Evolutionary conservation across 2,888 invertebrate species (phyloP).

Genomic region (Campoplex nolae): DNA sequence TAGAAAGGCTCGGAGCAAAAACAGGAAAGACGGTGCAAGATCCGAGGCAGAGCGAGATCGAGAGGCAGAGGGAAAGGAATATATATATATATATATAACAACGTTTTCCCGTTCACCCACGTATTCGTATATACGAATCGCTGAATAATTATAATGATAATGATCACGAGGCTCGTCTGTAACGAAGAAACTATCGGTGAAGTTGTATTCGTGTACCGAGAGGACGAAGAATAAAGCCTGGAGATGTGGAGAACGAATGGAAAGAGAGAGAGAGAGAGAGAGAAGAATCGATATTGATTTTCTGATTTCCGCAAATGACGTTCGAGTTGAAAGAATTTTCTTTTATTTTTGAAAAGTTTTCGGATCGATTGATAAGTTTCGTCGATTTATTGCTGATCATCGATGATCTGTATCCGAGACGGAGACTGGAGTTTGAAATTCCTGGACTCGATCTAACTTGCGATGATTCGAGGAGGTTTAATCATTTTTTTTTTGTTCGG

Average conservation of each 20-base stretch:
- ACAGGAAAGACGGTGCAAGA: constrained; percentile 30
- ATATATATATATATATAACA: constrained; percentile 63
- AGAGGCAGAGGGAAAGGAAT: constrained; percentile 8
- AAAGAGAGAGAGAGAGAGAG: not conserved
- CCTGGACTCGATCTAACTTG: too few relatives aligned
- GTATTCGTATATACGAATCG: constrained; percentile 62
- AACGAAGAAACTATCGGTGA: constrained; percentile 10
- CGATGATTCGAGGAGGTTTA: not conserved
- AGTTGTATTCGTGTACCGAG: not conserved
- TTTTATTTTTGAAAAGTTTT: not conserved
- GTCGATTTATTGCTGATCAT: too few relatives aligned
- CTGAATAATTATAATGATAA: not conserved
- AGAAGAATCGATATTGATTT: not conserved
- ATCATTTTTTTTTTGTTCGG: not conserved
- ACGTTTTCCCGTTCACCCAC: constrained; percentile 83
- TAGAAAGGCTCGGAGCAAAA: constrained; percentile 80
- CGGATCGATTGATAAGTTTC: not conserved
- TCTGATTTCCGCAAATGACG: not conserved
- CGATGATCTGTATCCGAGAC: too few relatives aligned
- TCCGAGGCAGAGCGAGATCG: constrained; percentile 8
- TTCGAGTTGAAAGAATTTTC: not conserved
- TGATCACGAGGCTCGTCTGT: not conserved
- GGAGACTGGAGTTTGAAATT: too few relatives aligned
- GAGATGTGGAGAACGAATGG: constrained; percentile 7
- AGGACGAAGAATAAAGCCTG: not conserved